Evolutionary conservation across 2,888 invertebrate species (phyloP).

Genomic region (Formica aserva): DNA sequence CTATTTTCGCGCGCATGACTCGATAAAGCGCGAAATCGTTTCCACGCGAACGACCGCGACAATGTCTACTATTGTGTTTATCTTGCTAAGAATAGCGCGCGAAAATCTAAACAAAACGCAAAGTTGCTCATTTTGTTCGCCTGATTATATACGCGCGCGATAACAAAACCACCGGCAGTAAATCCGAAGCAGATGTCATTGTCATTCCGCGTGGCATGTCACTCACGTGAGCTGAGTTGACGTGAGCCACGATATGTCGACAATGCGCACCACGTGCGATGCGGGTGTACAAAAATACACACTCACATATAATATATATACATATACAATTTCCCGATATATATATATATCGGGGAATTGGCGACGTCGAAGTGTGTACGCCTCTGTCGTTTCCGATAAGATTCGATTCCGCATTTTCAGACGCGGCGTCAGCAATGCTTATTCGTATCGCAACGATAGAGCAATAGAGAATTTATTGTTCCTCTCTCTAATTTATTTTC

Average conservation of each 20-base stretch:
- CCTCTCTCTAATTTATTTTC: background rate
- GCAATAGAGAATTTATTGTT: background rate
- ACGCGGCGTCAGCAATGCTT: background rate
- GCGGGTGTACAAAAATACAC: constrained; percentile 40
- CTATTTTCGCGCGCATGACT: constrained; percentile 29
- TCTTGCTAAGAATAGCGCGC: constrained; percentile 10
- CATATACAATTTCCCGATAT: no score
- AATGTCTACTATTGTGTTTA: constrained; percentile 19
- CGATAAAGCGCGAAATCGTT: constrained; percentile 34
- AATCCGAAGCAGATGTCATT: constrained; percentile 67
- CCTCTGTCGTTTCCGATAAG: constrained; percentile 29
- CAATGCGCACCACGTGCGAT: constrained; percentile 15
- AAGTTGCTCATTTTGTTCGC: constrained; percentile 24
- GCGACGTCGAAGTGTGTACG: constrained; percentile 14
- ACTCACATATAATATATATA: background rate
- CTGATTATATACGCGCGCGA: constrained; percentile 22
- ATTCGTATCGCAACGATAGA: background rate
- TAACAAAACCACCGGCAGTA: constrained; percentile 15
- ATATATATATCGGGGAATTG: constrained; percentile 11
- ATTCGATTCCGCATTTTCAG: constrained; percentile 1
- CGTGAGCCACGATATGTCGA: constrained; percentile 41
- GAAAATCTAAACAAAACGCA: constrained; percentile 21
- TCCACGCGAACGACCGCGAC: constrained; percentile 40
- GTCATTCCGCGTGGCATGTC: constrained; percentile 34
- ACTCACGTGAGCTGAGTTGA: constrained; percentile 42